Evolutionary conservation across 2,888 invertebrate genomes (phyloP).

Genomic region (Acronicta aceris): DNA sequence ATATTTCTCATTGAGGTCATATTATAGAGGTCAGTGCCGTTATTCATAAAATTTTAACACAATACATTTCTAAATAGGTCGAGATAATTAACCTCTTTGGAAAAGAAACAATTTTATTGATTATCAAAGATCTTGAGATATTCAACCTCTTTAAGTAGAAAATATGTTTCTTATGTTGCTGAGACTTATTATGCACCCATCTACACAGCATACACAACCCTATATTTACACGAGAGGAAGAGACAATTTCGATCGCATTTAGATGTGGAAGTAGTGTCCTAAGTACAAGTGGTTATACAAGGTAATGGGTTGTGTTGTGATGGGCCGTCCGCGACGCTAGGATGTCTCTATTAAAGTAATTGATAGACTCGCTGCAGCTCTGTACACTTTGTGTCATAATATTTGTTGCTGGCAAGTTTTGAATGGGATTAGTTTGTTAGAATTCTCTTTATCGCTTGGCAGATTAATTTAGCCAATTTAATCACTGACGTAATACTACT

Average conservation of each 20-base stretch:
- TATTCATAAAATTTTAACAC: neutral
- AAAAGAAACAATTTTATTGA: no score
- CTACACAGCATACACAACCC: conserved; percentile 3
- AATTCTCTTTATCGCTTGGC: neutral
- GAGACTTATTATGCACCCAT: no score
- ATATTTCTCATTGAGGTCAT: no score
- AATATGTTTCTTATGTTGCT: no score
- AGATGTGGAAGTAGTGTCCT: conserved; percentile 75
- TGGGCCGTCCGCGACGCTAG: conserved; percentile 71
- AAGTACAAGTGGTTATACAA: conserved; percentile 70
- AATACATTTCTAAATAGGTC: neutral
- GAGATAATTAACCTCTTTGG: no score
- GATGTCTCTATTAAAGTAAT: conserved; percentile 81
- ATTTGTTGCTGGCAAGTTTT: conserved; percentile 31
- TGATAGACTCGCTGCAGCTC: conserved; percentile 54
- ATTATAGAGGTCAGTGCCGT: no score
- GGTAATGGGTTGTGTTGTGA: conserved; percentile 82
- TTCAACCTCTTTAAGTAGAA: no score
- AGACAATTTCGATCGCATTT: conserved; percentile 78
- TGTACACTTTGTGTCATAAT: conserved; percentile 46
- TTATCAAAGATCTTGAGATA: no score
- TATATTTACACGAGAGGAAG: conserved; percentile 72
- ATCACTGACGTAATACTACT: neutral
- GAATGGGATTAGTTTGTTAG: conserved; percentile 5
- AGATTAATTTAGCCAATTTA: no score